Evolutionary conservation across 2,888 invertebrate species (phyloP), one percentile per base, ranked within the genome.

Genomic region (Cyclophora albipunctata): DNA sequence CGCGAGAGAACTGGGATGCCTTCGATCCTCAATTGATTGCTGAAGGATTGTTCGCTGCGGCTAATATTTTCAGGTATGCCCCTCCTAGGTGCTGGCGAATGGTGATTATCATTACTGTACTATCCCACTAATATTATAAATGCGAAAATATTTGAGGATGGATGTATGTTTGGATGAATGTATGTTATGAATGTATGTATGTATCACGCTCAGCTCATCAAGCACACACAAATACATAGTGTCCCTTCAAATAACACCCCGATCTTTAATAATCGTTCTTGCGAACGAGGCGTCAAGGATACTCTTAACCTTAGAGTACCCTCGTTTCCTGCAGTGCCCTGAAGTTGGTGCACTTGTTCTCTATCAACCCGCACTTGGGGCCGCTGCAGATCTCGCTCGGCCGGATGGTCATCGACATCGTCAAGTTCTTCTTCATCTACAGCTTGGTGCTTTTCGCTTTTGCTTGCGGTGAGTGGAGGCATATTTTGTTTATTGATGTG

Each of bases 1-100:
- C 95, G 0, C 90, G 98, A 34, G 96, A 96, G 65, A 88, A 94
- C 48, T 98, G 98, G 98, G 92, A 96, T 60, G 94, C 95, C 4
- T 98, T 95, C 73, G 98, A 98, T 81, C 97, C 97, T 0, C 97
- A 98, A 72, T 88, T 98, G 4, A 95, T 98, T 37, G 95, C 96
- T 4, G 97, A 97, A 73, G 97, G 96, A 40, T 87, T 98, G 47
- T 98, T 98, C 81, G 97, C 98, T 5, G 97, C 96, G 1, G 98
- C 98, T 48, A 98, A 98, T 84, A 93, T 98, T 55, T 97, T 96
- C 75, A 95, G 95, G 92, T 93, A 65, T 59, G 3, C 3, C 20
- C 20, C 20, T 20, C 20, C 20, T 20, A 20, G 20, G 20, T 20
- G 20, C 1, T 20, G 20, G 20, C 20, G 20, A 20, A 20, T 20